Percentiles rank a stretch among this genome's conserved stretches.
phyloP scores from a whole-genome alignment of 2,888 invertebrate genomes.

The Thelaira solivaga region DNA sequence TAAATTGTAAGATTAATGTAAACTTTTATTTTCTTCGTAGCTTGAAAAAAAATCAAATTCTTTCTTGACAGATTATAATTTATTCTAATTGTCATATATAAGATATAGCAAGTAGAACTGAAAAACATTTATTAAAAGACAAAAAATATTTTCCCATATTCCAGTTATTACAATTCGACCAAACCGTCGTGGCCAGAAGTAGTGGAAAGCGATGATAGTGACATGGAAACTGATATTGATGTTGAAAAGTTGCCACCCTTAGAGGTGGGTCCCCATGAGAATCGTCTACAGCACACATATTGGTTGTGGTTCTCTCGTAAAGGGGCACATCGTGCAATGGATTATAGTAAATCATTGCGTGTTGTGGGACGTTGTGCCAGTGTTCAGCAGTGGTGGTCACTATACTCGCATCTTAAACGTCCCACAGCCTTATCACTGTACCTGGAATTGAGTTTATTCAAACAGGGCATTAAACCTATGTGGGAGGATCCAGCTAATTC shows the following conservation, averaged over 20 bases:
- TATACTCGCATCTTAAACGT: constrained; percentile 93
- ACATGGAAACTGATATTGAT: constrained; percentile 81
- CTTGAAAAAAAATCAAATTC: no score
- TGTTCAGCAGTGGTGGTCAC: constrained; percentile 98
- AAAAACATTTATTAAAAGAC: no score
- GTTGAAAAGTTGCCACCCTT: constrained; percentile 80
- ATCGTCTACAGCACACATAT: constrained; percentile 94
- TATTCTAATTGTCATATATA: no score
- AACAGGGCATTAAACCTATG: constrained; percentile 98
- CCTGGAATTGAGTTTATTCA: constrained; percentile 97
- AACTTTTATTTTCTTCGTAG: no score
- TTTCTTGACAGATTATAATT: no score
- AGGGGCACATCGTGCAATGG: constrained; percentile 77
- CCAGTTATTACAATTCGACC: constrained; percentile 31
- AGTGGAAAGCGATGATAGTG: constrained; percentile 81
- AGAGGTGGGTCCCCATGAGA: constrained; percentile 89
- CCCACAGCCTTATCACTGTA: constrained; percentile 93
- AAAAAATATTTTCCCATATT: neutral
- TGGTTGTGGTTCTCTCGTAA: constrained; percentile 91
- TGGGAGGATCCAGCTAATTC: constrained; percentile 99
- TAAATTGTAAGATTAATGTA: no score
- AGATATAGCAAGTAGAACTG: no score
- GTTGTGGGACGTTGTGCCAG: constrained; percentile 91
- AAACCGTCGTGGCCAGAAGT: constrained; percentile 66
- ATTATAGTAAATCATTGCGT: constrained; percentile 83